Evolutionary conservation across 2,113 vertebrate species (phyloP).

Genomic region (Blennius ocellaris): DNA sequence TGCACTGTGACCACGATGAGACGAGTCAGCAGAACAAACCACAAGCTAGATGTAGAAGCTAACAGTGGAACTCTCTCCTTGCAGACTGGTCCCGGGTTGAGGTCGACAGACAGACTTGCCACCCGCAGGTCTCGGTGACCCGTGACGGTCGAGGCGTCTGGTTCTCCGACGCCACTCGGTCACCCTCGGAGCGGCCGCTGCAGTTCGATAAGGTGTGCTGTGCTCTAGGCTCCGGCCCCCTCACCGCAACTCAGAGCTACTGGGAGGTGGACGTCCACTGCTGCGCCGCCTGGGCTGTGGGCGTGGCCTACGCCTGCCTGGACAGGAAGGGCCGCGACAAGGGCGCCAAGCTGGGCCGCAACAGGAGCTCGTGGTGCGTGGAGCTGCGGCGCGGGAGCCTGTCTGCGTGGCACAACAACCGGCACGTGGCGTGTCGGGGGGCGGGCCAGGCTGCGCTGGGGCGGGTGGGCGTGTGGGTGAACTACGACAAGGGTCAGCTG

Average conservation of each 20-base stretch:
- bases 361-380: slow-evolving; percentile 83
- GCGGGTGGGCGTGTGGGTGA: slow-evolving; percentile 77
- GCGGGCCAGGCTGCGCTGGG: slow-evolving; percentile 18
- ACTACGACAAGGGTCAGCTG: slow-evolving; percentile 77
- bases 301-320: slow-evolving; percentile 74
- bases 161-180: slow-evolving; percentile 28
- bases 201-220: slow-evolving; percentile 83
- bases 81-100: slow-evolving; percentile 65
- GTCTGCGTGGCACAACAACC: slow-evolving; percentile 80
- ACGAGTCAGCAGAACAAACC: too few relatives aligned
- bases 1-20: too few relatives aligned
- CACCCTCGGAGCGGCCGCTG: slow-evolving; percentile 61
- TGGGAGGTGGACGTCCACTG: slow-evolving; percentile 82
- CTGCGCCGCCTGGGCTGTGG: slow-evolving; percentile 80
- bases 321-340: slow-evolving; percentile 79
- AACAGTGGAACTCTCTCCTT: background rate
- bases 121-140: slow-evolving; percentile 70
- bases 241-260: slow-evolving; percentile 67
- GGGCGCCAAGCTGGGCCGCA: slow-evolving; percentile 79
- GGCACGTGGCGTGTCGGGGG: slow-evolving; percentile 58
- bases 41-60: background rate
- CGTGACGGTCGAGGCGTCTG: slow-evolving; percentile 59
- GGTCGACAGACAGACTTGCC: slow-evolving; percentile 76
- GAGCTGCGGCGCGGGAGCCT: slow-evolving; percentile 72
- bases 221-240: slow-evolving; percentile 65